Base-by-base conservation (phyloP, 2,888 invertebrate species). In the Oxystoma pomonae region DNA sequence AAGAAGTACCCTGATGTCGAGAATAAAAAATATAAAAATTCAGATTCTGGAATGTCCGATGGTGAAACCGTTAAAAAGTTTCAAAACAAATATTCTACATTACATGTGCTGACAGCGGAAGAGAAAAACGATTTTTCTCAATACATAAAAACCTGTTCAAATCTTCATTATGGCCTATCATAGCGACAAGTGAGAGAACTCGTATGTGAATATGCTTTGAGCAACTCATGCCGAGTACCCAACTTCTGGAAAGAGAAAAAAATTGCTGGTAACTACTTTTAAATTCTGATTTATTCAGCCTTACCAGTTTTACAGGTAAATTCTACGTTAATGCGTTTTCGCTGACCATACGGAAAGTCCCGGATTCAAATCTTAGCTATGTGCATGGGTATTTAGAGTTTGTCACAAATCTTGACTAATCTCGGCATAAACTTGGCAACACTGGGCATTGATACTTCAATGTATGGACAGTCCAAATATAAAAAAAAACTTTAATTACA, bases 121-220 rank as follows among this genome's bases (percentile, higher is more conserved):
- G 65, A 71, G 63, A 69, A 71, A 60, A 57, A 64, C 55, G 52
- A 68, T 35, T 53, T 70, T 53, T 60, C 62, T 21, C 56, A n/a
- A n/a, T n/a, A n/a, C n/a, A n/a, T n/a, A n/a, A n/a, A n/a, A n/a
- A 57, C 59, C 55, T 65, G 65, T 16, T 71, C 71, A 16, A 69
- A 71, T 62, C 67, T 74, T 67, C 68, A 71, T 63, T 68, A 71
- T 68, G 72, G 72, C 17, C 61, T 71, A 21, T 71, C 70, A 59
- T 65, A 61, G 22, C 21, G 55, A n/a, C 61, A 67, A 61, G 50
- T 65, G 20, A 55, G 64, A 59, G 58, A 55, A 61, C 55, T 71
- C 49, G 69, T 70, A 18, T 71, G 68, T 58, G 68, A 67, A 59
- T 71, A 67, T 68, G 69, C 69, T 16, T 58, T 68, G 20, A 35